Evolutionary conservation across 2,797 vertebrate genomes (phyloP).

Genomic region (Otus scops): DNA sequence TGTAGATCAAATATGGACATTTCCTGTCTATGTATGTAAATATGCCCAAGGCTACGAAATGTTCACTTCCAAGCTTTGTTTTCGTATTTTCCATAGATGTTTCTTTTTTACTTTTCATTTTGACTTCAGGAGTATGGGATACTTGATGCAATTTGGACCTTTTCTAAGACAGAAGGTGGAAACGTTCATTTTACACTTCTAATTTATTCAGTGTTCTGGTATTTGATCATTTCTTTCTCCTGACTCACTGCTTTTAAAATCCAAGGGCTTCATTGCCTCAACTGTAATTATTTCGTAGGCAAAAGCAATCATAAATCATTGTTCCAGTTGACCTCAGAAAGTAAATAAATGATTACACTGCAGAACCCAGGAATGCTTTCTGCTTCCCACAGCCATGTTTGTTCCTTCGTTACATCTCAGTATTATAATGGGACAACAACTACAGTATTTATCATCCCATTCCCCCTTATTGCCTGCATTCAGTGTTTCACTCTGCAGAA

Average conservation of each 20-base stretch:
- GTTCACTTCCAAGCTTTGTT: not conserved
- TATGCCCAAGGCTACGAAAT: not conserved
- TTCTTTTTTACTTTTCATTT: constrained; percentile 3
- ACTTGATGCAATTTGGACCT: not conserved
- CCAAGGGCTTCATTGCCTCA: not conserved
- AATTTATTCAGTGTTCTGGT: not conserved
- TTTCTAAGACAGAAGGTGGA: not conserved
- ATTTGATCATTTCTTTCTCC: not conserved
- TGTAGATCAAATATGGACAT: constrained; percentile 48
- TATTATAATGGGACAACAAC: not conserved
- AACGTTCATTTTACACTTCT: not conserved
- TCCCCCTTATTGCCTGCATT: not conserved
- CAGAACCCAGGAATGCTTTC: not conserved
- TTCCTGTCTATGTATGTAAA: not conserved
- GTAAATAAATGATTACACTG: not conserved
- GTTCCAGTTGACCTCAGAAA: not conserved
- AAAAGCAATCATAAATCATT: constrained; percentile 9
- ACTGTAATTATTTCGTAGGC: not conserved
- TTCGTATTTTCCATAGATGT: not conserved
- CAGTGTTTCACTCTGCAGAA: not conserved
- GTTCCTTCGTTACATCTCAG: not conserved
- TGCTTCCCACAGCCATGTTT: not conserved
- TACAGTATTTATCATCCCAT: not conserved
- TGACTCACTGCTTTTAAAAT: not conserved
- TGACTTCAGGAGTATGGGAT: not conserved